Base-by-base conservation (phyloP, 2,113 vertebrate genomes). In the Vidua macroura region DNA sequence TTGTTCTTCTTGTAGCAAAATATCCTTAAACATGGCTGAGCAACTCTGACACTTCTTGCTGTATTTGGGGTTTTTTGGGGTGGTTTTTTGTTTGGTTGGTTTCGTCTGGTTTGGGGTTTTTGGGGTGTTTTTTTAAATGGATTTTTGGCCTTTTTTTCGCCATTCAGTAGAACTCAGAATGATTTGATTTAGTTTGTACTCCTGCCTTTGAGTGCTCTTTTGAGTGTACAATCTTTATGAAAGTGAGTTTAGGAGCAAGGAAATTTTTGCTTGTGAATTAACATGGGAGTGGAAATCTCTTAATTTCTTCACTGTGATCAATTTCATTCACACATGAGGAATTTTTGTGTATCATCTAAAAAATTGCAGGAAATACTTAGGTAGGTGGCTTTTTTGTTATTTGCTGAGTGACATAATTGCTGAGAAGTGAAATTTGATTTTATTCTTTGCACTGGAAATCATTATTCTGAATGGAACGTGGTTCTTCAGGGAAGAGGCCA, bases 391-490 rank as follows among this genome's bases (percentile, higher is more conserved):
- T 39, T 13, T 15, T 19, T 41, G 6, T 48, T 63, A 17, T 25
- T 72, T 44, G 8, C 28, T 60, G 3, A 0, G 30, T 69, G 37
- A 14, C 3, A 1, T 13, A 55, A 64, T 12, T 78, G 49, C 52
- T 60, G 51, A n/a, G 52, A 70, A 62, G 41, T 11, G 9, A 58
- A 37, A 7, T 24, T 52, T 52, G 14, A 21, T 72, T 46, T 70
- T 43, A 15, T 55, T 41, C 21, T 33, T 33, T 68, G 49, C 41
- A 37, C 22, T 37, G 28, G 31, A 52, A 79, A 43, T 64, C 2
- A 9, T 11, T 24, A 11, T 58, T 72, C 5, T 30, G 58, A 35
- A 6, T 12, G 33, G 35, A 58, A 73, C 0, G 0, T 23, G 24
- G 18, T 10, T 4, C 9, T 51, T 22, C 4, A 27, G n/a, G 35